Conservation (phyloP, 2,888 invertebrate species). For the Ectobius pallidus region DNA sequence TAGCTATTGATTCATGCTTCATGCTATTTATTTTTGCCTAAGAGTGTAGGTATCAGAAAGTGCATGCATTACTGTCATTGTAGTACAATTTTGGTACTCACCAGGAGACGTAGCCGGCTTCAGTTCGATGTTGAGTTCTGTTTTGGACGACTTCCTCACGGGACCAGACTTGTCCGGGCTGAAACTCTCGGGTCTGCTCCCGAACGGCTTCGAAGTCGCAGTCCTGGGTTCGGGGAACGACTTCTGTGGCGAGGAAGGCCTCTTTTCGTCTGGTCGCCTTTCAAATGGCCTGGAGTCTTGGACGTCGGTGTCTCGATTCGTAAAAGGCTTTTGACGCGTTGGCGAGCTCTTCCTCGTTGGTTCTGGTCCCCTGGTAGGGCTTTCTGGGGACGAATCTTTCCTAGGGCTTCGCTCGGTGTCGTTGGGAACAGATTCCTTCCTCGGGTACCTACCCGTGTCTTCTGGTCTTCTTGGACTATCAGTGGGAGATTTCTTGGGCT, state of each 20-base stretch:
- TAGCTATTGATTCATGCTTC: no score
- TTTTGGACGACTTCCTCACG: constrained; percentile 38
- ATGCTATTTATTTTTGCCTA: no score
- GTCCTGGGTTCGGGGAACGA: not conserved
- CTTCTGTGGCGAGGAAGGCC: not conserved
- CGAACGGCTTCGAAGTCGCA: not conserved
- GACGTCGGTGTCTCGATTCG: not conserved
- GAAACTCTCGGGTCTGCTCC: not conserved
- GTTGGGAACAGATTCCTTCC: no score
- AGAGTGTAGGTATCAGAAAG: no score
- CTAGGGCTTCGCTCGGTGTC: no score
- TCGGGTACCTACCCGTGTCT: no score
- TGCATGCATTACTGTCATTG: no score
- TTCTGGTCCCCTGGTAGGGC: no score
- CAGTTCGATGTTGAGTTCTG: constrained; percentile 42
- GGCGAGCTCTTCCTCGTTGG: not conserved
- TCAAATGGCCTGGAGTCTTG: not conserved
- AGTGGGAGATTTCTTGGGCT: not conserved
- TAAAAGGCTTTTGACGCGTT: not conserved
- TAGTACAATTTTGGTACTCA: no score
- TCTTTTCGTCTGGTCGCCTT: not conserved
- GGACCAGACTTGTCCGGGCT: constrained; percentile 13
- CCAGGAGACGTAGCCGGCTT: constrained; percentile 33
- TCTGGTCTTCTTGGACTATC: not conserved
- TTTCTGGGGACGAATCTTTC: not conserved